Conservation (phyloP, 2,113 vertebrate species). For the Gasterosteus nipponicus region DNA sequence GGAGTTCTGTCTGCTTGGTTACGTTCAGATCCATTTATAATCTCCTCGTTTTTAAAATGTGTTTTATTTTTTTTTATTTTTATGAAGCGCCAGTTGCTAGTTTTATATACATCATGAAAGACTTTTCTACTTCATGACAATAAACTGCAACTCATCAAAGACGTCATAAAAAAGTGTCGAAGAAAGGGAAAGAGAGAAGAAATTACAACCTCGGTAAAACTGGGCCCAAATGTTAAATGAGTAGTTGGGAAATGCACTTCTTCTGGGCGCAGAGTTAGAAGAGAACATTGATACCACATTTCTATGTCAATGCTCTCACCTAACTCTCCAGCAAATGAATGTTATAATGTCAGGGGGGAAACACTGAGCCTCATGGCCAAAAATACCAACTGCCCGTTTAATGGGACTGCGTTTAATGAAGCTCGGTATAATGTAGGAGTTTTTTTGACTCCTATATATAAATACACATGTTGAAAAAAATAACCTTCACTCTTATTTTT, state of each 20-base stretch:
- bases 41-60: constrained; percentile 6
- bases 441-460: background rate
- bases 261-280: background rate
- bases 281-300: background rate
- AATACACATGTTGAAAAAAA: background rate
- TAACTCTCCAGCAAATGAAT: background rate
- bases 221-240: background rate
- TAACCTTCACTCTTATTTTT: background rate
- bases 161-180: background rate
- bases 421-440: too few species aligned
- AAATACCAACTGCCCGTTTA: background rate
- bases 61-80: constrained; percentile 20
- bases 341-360: too few species aligned
- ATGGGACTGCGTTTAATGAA: background rate
- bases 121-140: constrained; percentile 3
- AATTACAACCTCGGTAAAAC: background rate
- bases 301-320: background rate
- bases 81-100: constrained; percentile 30
- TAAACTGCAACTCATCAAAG: constrained; percentile 17
- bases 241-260: background rate
- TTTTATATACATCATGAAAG: constrained; percentile 26
- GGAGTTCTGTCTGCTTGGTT: constrained; percentile 35
- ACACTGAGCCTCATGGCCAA: background rate
- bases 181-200: background rate
- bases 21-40: constrained; percentile 35